phyloP scores from a whole-genome alignment of 1,140 invertebrate species.

The Muscidifurax raptorellus region DNA sequence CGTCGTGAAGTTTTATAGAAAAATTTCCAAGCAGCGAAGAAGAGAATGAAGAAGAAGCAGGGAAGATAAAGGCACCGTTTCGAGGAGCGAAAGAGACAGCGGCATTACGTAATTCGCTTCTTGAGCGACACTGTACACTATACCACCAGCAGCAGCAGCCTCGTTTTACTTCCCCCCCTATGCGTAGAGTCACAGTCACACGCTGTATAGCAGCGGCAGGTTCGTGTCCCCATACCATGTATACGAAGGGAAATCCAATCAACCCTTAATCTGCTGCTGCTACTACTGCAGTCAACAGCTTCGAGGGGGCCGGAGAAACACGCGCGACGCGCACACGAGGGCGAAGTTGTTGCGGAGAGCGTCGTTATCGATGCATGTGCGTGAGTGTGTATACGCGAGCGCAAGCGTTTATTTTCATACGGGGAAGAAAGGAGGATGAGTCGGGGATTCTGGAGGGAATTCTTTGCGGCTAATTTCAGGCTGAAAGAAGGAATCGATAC shows the following conservation, averaged over 20 bases:
- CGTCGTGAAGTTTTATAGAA: neutral
- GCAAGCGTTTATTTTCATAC: neutral
- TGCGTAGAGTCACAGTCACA: neutral
- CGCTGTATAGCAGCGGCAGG: neutral
- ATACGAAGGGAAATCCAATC: slow-evolving; percentile 30
- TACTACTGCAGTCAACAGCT: slow-evolving; percentile 4
- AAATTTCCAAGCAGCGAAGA: neutral
- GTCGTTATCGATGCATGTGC: neutral
- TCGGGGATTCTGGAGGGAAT: neutral
- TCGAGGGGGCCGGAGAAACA: neutral
- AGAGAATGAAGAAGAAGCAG: neutral
- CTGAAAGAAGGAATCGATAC: neutral
- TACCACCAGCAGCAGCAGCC: neutral
- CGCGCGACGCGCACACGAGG: neutral
- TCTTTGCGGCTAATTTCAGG: neutral
- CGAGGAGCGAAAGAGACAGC: neutral
- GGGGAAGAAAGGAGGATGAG: neutral
- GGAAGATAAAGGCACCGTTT: neutral
- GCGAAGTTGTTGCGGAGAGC: neutral
- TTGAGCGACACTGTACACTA: slow-evolving; percentile 1
- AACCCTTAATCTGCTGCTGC: slow-evolving; percentile 33
- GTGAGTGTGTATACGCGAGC: neutral
- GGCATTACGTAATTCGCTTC: slow-evolving; percentile 44
- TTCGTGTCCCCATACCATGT: too few species aligned
- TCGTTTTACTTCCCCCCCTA: neutral